These are phyloP conservation scores for Micromys minutus DNA, from an alignment of 2,113 vertebrate genomes.

Conservation along the genomic window DNA sequence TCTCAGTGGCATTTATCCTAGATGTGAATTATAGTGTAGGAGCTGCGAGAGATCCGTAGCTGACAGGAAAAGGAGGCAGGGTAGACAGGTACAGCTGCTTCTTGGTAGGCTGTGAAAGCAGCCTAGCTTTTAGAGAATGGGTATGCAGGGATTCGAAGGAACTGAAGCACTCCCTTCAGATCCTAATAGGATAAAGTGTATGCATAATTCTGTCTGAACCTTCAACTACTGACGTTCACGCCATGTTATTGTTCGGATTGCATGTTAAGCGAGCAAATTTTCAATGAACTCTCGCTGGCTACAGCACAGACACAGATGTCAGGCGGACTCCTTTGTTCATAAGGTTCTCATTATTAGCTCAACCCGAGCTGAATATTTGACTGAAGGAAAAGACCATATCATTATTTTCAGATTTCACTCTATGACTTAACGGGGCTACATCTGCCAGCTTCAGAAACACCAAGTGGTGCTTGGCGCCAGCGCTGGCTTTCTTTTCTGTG, in stretches of 20 bases:
- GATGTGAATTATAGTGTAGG: background rate
- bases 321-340: conserved; percentile 88
- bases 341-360: conserved; percentile 93
- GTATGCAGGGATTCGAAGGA: conserved; percentile 50
- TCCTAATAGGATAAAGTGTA: conserved; percentile 84
- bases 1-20: background rate
- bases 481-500: conserved; percentile 84
- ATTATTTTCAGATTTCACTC: conserved; percentile 90
- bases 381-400: conserved; percentile 90
- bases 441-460: conserved; percentile 89
- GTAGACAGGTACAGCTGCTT: background rate
- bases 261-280: conserved; percentile 88
- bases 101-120: background rate
- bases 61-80: background rate
- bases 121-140: conserved; percentile 60
- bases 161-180: conserved; percentile 78
- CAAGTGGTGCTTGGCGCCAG: conserved; percentile 87
- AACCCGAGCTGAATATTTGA: conserved; percentile 87
- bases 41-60: background rate
- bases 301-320: conserved; percentile 89
- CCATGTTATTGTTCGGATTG: conserved; percentile 85
- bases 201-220: conserved; percentile 84
- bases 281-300: conserved; percentile 88
- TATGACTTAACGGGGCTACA: conserved; percentile 88
- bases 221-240: conserved; percentile 84